phyloP scores from a whole-genome alignment of 2,888 invertebrate species.

The Brachypterus glaber region DNA sequence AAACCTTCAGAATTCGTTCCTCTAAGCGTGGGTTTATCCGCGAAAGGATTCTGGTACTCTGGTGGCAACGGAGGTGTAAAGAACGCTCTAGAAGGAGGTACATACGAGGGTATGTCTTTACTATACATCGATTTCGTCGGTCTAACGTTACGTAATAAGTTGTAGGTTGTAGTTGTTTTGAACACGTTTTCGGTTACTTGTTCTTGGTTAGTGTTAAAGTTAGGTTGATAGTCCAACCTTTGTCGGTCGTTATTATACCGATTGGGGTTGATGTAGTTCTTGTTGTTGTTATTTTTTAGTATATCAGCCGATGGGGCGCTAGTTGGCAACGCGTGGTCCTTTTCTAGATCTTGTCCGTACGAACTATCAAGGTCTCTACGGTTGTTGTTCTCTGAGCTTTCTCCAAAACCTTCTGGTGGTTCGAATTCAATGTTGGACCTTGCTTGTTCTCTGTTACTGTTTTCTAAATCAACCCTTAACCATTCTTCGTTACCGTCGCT shows the following conservation, averaged over 20 bases:
- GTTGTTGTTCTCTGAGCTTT: conserved; percentile 26
- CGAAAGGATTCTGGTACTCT: conserved; percentile 76
- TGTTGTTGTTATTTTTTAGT: conserved; percentile 66
- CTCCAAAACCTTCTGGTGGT: conserved; percentile 27
- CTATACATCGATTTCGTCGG: conserved; percentile 51
- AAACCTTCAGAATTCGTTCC: conserved; percentile 54
- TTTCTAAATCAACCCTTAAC: conserved; percentile 38
- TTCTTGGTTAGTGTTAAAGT: conserved; percentile 23
- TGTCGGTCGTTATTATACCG: conserved; percentile 43
- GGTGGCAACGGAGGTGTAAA: conserved; percentile 78
- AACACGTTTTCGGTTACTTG: conserved; percentile 35
- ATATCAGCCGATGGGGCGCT: conserved; percentile 71
- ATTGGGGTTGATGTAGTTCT: conserved; percentile 65
- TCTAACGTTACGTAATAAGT: conserved; percentile 50
- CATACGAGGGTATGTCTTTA: conserved; percentile 71
- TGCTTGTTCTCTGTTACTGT: conserved; percentile 23
- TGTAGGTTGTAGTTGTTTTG: conserved; percentile 43
- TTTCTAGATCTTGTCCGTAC: conserved; percentile 62
- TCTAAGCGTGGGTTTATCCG: conserved; percentile 78
- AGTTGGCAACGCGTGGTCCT: conserved; percentile 64
- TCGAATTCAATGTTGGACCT: conserved; percentile 25
- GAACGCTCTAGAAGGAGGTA: conserved; percentile 64
- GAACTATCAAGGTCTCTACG: conserved; percentile 33
- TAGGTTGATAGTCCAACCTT: conserved; percentile 32
- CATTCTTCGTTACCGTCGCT: conserved; percentile 36